Base-by-base conservation (phyloP, 1,140 invertebrate genomes). In the Micrasema minimum region DNA sequence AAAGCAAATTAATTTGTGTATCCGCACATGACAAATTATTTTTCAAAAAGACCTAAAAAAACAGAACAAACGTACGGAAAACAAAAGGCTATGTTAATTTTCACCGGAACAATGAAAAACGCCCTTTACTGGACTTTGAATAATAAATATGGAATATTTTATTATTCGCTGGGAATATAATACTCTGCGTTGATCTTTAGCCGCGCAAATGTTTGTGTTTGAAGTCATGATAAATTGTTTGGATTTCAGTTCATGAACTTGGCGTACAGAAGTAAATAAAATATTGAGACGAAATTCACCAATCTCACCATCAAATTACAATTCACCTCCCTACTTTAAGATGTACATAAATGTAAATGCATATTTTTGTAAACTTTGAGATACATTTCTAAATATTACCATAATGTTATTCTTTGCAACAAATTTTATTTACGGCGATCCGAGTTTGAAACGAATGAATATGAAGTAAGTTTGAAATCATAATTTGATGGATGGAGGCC, bases 1-100 rank as follows among this genome's bases (percentile, higher is more conserved):
- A 37, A 51, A 20, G 31, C 35, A 62, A 64, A 64, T 64, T 45
- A 45, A 45, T 45, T 45, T 64, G 23, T 64, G 43, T 46, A 64
- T 64, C 16, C 59, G 46, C 59, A 41, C 59, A 64, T 46, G 41
- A 9, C 18, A 62, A 62, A 43, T 62, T 62, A 62, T 62, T 62
- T 62, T 23, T 62, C 37, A 57, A 23, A 62, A 62, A 62, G 45
- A 62, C 37, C 38, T 43, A 18, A n/a, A n/a, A n/a, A n/a, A n/a
- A n/a, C n/a, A n/a, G n/a, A n/a, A n/a, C n/a, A n/a, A n/a, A n/a
- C n/a, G n/a, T n/a, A n/a, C n/a, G n/a, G 59, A 9, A 22, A 64
- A 64, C 59, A 64, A 64, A 46, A 46, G 41, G 26, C 41, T 64
- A 46, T 64, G 41, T 64, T 26, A 64, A 64, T 64, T 64, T 35